Evolutionary conservation across 2,888 invertebrate species (phyloP).

Genomic region (Plebejus melissa): DNA sequence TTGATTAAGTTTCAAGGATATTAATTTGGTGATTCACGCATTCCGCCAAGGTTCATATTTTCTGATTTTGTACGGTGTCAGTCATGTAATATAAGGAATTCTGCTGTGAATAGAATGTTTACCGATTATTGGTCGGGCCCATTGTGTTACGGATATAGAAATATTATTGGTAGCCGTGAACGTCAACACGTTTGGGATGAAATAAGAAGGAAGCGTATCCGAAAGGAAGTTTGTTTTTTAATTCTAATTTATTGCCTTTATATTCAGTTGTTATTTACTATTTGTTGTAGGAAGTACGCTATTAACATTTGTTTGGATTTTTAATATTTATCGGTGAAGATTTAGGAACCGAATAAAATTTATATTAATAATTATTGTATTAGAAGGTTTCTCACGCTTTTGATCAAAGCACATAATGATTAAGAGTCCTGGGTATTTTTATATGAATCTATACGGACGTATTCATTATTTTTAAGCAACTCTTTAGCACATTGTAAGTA

Average conservation of each 20-base stretch:
- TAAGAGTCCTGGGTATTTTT: no score
- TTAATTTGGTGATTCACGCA: conserved; percentile 73
- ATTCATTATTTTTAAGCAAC: background rate
- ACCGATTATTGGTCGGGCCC: conserved; percentile 63
- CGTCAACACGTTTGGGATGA: conserved; percentile 65
- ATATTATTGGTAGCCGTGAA: conserved; percentile 59
- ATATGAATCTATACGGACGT: no score
- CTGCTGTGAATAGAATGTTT: conserved; percentile 63
- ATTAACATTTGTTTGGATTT: conserved; percentile 5
- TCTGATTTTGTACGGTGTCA: conserved; percentile 67
- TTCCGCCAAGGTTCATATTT: conserved; percentile 71
- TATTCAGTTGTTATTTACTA: background rate
- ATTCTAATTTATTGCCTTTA: conserved; percentile 33
- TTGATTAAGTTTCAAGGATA: conserved; percentile 78
- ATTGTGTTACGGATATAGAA: conserved; percentile 57
- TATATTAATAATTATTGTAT: background rate
- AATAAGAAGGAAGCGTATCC: conserved; percentile 71
- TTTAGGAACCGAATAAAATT: background rate
- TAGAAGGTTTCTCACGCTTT: background rate
- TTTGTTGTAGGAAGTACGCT: conserved; percentile 7
- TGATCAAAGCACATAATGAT: background rate
- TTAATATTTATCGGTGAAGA: background rate
- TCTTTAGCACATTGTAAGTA: background rate
- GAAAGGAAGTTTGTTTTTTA: conserved; percentile 55
- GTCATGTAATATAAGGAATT: conserved; percentile 55